phyloP scores from a whole-genome alignment of 2,113 vertebrate species.

The Eclectus roratus region DNA sequence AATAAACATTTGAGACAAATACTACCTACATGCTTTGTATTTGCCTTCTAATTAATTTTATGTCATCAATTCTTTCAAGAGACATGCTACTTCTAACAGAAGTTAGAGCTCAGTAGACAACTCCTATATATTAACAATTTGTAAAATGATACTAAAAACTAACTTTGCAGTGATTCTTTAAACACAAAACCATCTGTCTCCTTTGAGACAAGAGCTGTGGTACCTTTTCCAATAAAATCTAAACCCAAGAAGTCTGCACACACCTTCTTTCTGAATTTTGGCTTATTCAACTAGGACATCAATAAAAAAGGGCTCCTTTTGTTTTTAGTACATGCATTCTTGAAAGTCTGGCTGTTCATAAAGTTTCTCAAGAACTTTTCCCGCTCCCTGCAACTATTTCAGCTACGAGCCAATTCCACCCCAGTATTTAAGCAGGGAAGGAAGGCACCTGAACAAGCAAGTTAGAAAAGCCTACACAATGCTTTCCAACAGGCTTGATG shows the following conservation, averaged over 20 bases:
- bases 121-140: background rate
- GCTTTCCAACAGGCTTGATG: conserved; percentile 12
- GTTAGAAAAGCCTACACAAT: conserved; percentile 39
- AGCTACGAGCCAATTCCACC: background rate
- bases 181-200: background rate
- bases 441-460: conserved; percentile 63
- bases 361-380: conserved; percentile 1
- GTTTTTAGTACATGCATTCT: conserved; percentile 18
- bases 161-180: background rate
- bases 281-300: background rate
- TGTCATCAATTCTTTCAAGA: background rate
- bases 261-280: background rate
- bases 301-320: conserved; percentile 20
- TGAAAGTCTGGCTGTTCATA: background rate
- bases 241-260: background rate
- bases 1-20: background rate
- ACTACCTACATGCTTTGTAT: background rate
- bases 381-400: background rate
- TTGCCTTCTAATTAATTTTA: background rate
- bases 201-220: background rate
- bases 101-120: background rate
- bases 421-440: background rate
- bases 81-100: background rate
- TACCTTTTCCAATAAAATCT: background rate
- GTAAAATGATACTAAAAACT: background rate